Base-by-base conservation (phyloP, 2,888 invertebrate species). In the Tiliacea aurago region DNA sequence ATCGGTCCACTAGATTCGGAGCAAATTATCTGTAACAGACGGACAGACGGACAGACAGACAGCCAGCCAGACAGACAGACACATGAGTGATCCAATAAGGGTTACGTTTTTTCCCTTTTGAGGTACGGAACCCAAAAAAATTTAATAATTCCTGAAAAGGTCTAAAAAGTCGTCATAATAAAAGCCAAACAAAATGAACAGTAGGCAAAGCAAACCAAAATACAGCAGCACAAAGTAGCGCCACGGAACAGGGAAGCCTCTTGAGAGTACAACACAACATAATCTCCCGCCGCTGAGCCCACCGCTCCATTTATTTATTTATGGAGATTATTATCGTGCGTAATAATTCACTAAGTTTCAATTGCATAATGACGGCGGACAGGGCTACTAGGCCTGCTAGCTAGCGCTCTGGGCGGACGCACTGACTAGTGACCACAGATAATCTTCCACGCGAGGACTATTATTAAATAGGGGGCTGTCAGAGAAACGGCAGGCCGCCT, bases 341-440 rank as follows among this genome's bases (percentile, higher is more conserved):
- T 96, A 94, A 96, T 96, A 96, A 95, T 95, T 96, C 96, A 96
- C 94, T 95, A 95, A 96, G 94, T 95, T 96, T 96, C 96, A 96
- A 96, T 96, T 96, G 96, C 96, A 94, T 96, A 96, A 96, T 96
- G 95, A 95, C 90, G 93, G 94, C 93, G 88, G 94, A 94, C 94
- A 93, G 90, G 88, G 93, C 95, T 95, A 95, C 95, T 91, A 95
- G 91, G 88, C 86, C 85, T 79, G 78, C 82, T 81, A 78, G 85
- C 83, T 78, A 85, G 78, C 80, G 89, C 94, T 94, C 91, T 89
- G 91, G 95, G 94, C 95, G 94, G 93, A 94, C 93, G 91, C 90
- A 68, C 77, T 81, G 84, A 85, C 86, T 69, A 76, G 81, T 78
- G 76, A 81, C 76, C 75, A 86, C 81, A 93, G 95, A 95, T 95